Evolutionary conservation across 2,113 vertebrate genomes (phyloP).

Genomic region (Elachura formosa): DNA sequence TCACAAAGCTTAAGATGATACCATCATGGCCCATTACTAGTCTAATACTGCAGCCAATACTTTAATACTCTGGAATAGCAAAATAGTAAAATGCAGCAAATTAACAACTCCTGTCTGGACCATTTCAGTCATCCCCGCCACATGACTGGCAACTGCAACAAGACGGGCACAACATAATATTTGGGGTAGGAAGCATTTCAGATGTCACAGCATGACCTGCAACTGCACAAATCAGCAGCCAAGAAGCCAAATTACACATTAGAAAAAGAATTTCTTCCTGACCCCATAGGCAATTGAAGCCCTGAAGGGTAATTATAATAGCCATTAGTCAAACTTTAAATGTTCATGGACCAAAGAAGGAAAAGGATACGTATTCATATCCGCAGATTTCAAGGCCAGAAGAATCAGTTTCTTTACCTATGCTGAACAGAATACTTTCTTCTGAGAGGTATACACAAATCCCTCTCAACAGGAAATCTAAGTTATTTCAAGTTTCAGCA

Average conservation of each 20-base stretch:
- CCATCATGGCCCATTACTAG: background rate
- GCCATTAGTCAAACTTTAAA: background rate
- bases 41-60: background rate
- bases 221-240: background rate
- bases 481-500: background rate
- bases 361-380: background rate
- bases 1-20: background rate
- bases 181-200: background rate
- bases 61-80: background rate
- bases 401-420: background rate
- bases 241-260: background rate
- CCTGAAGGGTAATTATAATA: background rate
- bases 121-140: background rate
- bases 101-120: background rate
- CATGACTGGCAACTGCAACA: background rate
- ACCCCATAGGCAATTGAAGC: background rate
- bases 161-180: background rate
- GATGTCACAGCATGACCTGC: background rate
- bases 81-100: background rate
- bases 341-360: background rate
- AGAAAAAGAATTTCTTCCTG: slow-evolving; percentile 19
- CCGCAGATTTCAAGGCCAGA: background rate
- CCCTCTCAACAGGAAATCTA: background rate
- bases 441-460: background rate
- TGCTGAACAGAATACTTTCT: background rate